Evolutionary conservation across 35 echinoderm and acorn worm species (phyloP), one percentile per base, ranked within the genome.

Genomic region (Acanthaster planci): DNA sequence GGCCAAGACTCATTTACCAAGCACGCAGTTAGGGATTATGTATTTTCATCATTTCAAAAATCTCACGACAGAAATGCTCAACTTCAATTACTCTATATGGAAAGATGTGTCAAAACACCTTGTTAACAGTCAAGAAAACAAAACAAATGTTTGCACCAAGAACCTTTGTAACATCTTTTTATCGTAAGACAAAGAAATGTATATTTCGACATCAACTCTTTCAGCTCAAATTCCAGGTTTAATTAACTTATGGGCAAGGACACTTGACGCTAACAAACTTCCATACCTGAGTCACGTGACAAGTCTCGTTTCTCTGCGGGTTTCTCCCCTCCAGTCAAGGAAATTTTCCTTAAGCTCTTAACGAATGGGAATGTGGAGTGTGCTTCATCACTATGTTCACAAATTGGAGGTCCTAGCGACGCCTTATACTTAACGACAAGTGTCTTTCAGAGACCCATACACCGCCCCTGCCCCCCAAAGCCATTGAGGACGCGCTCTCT

Each of bases 281-380:
- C 7, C 30, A 31, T 72, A 72, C 64, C 18, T n/a, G n/a, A n/a
- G n/a, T 26, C 2, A 7, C 22, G 7, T 31, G 64, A 29, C 64
- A 35, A 19, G 22, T 31, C 0, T 31, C 21, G 10, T 67, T 27
- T 31, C 64, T 47, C 42, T 12, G 29, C n/a, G 64, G 30, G 21
- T 31, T 31, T n/a, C 8, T 67, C 21, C 59, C 59, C 34, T 72
- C 26, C 64, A 35, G 26, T 2, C 14, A 67, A 67, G 34, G 12
- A 72, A 72, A 57, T 9, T 47, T 47, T 47, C 42, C 42, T 47
- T 47, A 47, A 47, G 4, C 42, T 67, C 64, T 9, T 72, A 31
- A 72, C 34, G 64, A 60, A 60, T 31, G 42, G 42, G 30, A 72
- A 72, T 72, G 64, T 72, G 34, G 30, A 72, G 64, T 14, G 64